These are phyloP conservation scores for Acholoe squamosa DNA, from an alignment of 2,888 invertebrate genomes.

Conservation along the genomic window DNA sequence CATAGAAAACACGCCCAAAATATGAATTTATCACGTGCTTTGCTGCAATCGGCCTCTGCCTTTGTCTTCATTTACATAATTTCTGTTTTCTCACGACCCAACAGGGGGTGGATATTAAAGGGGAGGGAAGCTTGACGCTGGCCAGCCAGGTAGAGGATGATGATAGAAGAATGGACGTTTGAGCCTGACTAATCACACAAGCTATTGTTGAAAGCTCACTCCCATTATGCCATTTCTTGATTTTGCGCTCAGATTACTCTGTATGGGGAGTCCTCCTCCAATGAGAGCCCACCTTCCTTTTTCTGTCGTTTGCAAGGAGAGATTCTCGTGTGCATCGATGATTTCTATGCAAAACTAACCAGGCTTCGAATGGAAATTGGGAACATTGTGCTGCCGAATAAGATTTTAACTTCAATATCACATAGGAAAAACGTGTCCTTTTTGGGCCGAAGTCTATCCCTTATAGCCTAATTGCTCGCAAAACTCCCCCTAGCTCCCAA, in stretches of 20 bases:
- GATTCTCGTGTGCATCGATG: slow-evolving; percentile 13
- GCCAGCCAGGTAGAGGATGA: background rate
- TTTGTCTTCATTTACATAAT: slow-evolving; percentile 33
- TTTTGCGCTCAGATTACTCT: background rate
- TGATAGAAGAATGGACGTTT: background rate
- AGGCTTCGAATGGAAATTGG: slow-evolving; percentile 24
- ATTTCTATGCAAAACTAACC: background rate
- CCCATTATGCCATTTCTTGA: slow-evolving; percentile 1
- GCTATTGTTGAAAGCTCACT: background rate
- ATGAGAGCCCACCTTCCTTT: background rate
- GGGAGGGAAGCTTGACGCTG: background rate
- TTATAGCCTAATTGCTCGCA: slow-evolving; percentile 29
- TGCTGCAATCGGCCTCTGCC: background rate
- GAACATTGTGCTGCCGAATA: background rate
- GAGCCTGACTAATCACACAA: background rate
- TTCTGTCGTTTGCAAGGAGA: background rate
- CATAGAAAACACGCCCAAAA: background rate
- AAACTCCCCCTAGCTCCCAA: background rate
- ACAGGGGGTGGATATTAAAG: background rate
- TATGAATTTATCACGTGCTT: slow-evolving; percentile 44
- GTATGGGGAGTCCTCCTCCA: background rate
- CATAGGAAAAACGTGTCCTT: background rate
- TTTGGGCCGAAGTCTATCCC: slow-evolving; percentile 3
- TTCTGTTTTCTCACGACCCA: background rate
- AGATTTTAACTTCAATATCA: slow-evolving; percentile 29